Evolutionary conservation across 2,113 vertebrate species (phyloP), one percentile per base, ranked within the genome.

Genomic region (Caloenas nicobarica): DNA sequence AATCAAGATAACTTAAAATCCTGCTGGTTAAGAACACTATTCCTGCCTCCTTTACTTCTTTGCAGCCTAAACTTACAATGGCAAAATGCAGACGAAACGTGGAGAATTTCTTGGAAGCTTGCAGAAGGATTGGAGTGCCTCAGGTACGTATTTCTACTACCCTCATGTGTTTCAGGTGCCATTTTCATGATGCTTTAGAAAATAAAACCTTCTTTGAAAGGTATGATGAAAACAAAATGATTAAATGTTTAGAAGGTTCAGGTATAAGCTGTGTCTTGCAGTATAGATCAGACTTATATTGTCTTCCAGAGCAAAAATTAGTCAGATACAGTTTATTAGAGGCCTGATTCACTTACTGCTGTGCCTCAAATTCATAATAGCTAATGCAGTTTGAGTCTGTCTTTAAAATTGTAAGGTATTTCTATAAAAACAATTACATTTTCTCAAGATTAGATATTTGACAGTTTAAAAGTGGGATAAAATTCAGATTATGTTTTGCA

Each of bases 81-180:
- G 99, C 99, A 73, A 99, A 99, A 95, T 99, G 99, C 98, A 98
- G 99, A 65, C 97, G 99, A 60, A 99, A 99, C 0, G 99, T 99
- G 78, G 99, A 99, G 97, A 99, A 99, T 97, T 99, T 99, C 97
- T 96, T 99, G 91, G 99, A 99, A 97, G 99, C 99, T 72, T 99
- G 99, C 98, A 99, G 98, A 88, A 98, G 98, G 97, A 99, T 99
- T 54, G 99, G 99, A 33, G 99, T 99, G 68, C 99, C 99, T 96
- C 99, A 99, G 99, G 99, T 99, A 98, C 38, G 86, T 85, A 58
- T 36, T 81, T 48, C 70, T 82, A 46, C 44, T 46, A 46, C 44
- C 44, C 18, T 46, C 44, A 46, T 46, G 44, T 46, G 23, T 68
- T 48, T 28, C 48, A 61, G 57, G 23, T 93, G 48, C 17, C 19